Conservation (phyloP, 2,888 invertebrate genomes). For the Melangyna quadrimaculata region DNA sequence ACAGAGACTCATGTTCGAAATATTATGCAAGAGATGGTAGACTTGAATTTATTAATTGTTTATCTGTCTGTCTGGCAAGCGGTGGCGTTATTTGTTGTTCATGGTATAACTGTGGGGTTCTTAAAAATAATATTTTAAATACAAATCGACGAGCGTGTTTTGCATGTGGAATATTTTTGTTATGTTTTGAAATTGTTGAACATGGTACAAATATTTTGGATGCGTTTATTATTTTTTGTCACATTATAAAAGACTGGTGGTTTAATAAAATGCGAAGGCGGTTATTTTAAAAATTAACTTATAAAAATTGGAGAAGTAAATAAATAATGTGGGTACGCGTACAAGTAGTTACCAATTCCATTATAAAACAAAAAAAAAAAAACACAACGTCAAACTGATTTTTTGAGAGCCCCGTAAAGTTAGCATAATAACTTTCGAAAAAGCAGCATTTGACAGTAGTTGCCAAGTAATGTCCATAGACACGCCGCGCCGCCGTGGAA, state of each 20-base stretch:
- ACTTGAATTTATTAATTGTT: constrained; percentile 24
- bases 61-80: constrained; percentile 26
- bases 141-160: neutral
- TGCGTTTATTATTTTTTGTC: neutral
- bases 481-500: no score
- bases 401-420: no score
- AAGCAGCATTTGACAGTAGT: no score
- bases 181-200: neutral
- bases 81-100: neutral
- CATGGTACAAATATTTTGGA: neutral
- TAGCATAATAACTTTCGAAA: no score
- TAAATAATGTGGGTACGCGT: no score
- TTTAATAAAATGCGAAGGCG: neutral
- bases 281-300: no score
- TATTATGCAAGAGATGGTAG: constrained; percentile 13
- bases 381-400: no score
- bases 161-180: neutral
- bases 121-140: neutral
- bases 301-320: no score
- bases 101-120: neutral
- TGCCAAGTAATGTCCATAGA: no score
- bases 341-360: no score
- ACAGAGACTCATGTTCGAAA: neutral
- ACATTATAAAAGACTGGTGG: neutral
- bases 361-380: no score